Evolutionary conservation across 2,113 vertebrate species (phyloP).

Genomic region (Brienomyrus brachyistius): DNA sequence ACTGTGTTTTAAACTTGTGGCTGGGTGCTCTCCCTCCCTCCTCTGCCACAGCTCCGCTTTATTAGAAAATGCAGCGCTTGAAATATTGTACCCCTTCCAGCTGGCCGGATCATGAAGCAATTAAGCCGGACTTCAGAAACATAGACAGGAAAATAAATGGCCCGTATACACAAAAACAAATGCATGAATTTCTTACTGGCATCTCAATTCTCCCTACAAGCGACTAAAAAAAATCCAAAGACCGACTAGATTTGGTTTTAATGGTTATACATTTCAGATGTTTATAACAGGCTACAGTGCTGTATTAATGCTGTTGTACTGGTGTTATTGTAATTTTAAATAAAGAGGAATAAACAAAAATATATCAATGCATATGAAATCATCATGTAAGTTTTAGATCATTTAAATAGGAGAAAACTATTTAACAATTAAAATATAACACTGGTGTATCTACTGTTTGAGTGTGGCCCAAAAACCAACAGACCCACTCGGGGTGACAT

Average conservation of each 20-base stretch:
- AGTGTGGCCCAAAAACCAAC: neutral
- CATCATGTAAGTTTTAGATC: neutral
- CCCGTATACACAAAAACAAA: neutral
- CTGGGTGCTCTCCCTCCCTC: no score
- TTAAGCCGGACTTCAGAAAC: neutral
- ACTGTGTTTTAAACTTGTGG: neutral
- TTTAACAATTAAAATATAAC: constrained; percentile 22
- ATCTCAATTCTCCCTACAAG: neutral
- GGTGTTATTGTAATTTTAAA: neutral
- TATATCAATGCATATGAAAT: neutral
- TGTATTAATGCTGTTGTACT: neutral
- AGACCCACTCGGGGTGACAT: neutral
- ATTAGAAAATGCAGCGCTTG: neutral
- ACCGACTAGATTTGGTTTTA: neutral
- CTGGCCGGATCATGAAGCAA: neutral
- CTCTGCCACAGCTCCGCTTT: neutral
- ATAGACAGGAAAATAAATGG: neutral
- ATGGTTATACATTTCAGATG: neutral
- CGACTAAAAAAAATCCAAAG: neutral
- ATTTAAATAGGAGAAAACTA: neutral
- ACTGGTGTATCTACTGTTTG: constrained; percentile 14
- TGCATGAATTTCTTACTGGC: neutral
- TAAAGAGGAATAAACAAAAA: neutral
- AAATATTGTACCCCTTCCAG: neutral
- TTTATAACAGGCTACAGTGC: neutral